Evolutionary conservation across 1,140 invertebrate species (phyloP).

Genomic region (Hyles vespertilio): DNA sequence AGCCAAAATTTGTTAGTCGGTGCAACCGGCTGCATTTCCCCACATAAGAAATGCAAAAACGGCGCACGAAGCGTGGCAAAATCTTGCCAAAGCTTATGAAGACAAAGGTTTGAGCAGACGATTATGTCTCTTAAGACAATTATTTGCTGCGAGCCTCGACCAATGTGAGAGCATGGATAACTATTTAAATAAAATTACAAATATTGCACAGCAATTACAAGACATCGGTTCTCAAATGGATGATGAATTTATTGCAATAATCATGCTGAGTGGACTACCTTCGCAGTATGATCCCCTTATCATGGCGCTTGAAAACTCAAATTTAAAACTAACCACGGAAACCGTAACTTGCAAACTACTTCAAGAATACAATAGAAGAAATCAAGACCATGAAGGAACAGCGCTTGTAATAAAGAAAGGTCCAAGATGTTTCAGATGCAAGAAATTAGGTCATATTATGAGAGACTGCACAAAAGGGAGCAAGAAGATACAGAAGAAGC

Average conservation of each 20-base stretch:
- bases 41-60: conserved; percentile 16
- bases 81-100: conserved; percentile 18
- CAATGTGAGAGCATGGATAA: conserved; percentile 13
- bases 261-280: conserved; percentile 20
- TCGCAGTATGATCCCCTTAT: no score
- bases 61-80: conserved; percentile 21
- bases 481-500: no score
- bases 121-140: conserved; percentile 14
- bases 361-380: no score
- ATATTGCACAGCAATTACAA: conserved; percentile 14
- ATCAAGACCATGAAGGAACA: no score
- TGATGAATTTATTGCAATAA: conserved; percentile 20
- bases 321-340: no score
- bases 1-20: no score
- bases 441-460: no score
- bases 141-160: conserved; percentile 11
- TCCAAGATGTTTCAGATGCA: no score
- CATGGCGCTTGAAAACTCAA: no score
- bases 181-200: conserved; percentile 7
- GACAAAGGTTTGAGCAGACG: conserved; percentile 19
- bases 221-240: conserved; percentile 15
- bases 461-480: no score
- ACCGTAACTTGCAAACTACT: no score
- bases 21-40: conserved; percentile 1
- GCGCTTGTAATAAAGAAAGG: no score